phyloP scores from a whole-genome alignment of 2,797 vertebrate genomes.

The Astyanax mexicanus region DNA sequence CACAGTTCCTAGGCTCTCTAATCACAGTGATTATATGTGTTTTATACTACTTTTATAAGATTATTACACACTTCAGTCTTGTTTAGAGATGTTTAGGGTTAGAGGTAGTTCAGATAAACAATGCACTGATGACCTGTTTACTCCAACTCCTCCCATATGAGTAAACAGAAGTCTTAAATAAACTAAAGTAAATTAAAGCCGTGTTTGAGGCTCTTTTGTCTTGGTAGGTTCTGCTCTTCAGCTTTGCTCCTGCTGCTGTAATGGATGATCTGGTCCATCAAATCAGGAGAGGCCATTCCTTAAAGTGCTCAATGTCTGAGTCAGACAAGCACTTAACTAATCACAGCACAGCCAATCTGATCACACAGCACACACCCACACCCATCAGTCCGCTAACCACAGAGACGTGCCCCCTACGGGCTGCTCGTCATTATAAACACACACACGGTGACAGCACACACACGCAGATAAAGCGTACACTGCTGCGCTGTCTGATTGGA shows the following conservation, averaged over 20 bases:
- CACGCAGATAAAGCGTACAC: background rate
- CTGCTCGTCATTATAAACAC: constrained; percentile 7
- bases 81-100: background rate
- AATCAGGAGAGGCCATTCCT: background rate
- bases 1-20: too few relatives aligned
- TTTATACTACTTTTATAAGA: too few relatives aligned
- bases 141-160: background rate
- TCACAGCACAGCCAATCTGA: background rate
- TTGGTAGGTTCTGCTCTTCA: background rate
- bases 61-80: background rate
- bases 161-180: background rate
- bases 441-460: constrained; percentile 1
- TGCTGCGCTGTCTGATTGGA: background rate
- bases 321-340: constrained; percentile 3
- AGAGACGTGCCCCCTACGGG: background rate
- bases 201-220: background rate
- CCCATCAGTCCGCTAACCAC: background rate
- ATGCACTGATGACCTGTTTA: too few relatives aligned
- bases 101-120: background rate
- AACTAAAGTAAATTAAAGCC: background rate
- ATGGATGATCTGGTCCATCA: background rate
- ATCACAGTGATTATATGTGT: too few relatives aligned
- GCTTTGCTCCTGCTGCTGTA: too few relatives aligned
- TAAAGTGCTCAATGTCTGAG: background rate
- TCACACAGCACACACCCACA: constrained; percentile 7